Base-by-base conservation (phyloP, 2,888 invertebrate genomes). In the Graphium colonna region DNA sequence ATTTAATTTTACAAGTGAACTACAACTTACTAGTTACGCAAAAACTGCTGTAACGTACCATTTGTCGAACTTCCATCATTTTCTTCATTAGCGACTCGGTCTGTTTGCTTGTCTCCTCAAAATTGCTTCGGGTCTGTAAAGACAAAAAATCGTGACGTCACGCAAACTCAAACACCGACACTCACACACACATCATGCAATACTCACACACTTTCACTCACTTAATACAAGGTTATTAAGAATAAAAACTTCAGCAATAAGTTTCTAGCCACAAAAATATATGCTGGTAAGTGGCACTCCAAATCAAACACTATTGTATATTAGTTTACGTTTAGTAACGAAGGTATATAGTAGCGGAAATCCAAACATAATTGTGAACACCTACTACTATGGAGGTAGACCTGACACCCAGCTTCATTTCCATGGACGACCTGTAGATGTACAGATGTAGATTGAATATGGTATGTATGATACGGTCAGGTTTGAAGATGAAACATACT, bases 51-150 rank as follows among this genome's bases (percentile, higher is more conserved):
- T 9, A 7, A 40, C 90, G 88, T 90, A 95, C 95, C 92, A 95
- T 94, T 79, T 96, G 96, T 64, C 96, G 91, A 79, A 95, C 95
- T 90, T 98, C 97, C 92, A 98, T 94, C 95, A 98, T 98, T 91
- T 97, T 98, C 89, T 96, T 95, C 94, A 97, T 98, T 78, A 98
- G 92, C 74, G 94, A 94, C 84, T 96, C 95, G 39, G 97, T 96
- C 91, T 97, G 96, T 81, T 95, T 95, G 84, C 95, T 93, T 57
- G 97, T 97, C 75, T 95, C 95, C 82, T 95, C 94, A 91, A 97
- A 98, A 91, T 96, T 97, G 84, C 94, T 96, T 82, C 97, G 92
- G 68, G 97, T 97, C 97, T 97, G 91, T 71, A 56, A 65, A 72
- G 36, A 5, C 59, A 57, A 57, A 46, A 60, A 16, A 1, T 3